Evolutionary conservation across 1,140 invertebrate species (phyloP).

Genomic region (Drosophila teissieri): DNA sequence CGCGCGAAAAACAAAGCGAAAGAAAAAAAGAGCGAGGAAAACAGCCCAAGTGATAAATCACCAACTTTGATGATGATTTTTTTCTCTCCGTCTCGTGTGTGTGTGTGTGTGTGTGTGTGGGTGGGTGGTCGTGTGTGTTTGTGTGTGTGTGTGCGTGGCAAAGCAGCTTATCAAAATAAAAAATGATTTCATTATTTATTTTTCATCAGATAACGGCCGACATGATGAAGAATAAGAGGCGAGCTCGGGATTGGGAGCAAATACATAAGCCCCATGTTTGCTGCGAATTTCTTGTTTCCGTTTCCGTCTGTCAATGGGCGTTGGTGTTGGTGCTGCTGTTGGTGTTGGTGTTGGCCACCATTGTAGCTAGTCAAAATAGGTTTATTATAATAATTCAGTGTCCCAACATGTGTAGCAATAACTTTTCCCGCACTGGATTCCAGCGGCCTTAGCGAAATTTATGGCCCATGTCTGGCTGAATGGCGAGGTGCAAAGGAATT

Average conservation of each 20-base stretch:
- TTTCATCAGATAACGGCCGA: constrained; percentile 75
- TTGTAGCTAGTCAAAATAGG: constrained; percentile 58
- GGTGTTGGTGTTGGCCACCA: constrained; percentile 5
- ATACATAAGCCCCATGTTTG: constrained; percentile 45
- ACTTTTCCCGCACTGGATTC: constrained; percentile 31
- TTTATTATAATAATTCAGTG: constrained; percentile 83
- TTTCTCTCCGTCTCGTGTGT: constrained; percentile 16
- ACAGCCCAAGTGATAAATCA: constrained; percentile 72
- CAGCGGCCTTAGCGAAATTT: constrained; percentile 20
- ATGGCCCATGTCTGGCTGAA: constrained; percentile 7
- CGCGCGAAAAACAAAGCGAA: constrained; percentile 22
- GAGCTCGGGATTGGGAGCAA: not conserved
- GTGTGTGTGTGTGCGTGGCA: constrained; percentile 34
- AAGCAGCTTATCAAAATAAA: constrained; percentile 83
- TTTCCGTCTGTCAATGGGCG: constrained; percentile 59
- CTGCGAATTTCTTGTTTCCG: constrained; percentile 60
- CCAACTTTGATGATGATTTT: constrained; percentile 76
- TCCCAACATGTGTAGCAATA: constrained; percentile 70
- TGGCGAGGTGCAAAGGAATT: constrained; percentile 6
- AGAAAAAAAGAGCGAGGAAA: not conserved
- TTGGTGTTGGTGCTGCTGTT: not conserved
- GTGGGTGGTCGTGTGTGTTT: constrained; percentile 6
- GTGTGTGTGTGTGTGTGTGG: constrained; percentile 16
- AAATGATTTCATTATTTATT: constrained; percentile 83
- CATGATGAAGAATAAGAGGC: constrained; percentile 30